A percentile compares a stretch with the other conserved stretches of the same genome.
Conservation (phyloP, 2,113 vertebrate species). For the Bagarius yarrelli region DNA sequence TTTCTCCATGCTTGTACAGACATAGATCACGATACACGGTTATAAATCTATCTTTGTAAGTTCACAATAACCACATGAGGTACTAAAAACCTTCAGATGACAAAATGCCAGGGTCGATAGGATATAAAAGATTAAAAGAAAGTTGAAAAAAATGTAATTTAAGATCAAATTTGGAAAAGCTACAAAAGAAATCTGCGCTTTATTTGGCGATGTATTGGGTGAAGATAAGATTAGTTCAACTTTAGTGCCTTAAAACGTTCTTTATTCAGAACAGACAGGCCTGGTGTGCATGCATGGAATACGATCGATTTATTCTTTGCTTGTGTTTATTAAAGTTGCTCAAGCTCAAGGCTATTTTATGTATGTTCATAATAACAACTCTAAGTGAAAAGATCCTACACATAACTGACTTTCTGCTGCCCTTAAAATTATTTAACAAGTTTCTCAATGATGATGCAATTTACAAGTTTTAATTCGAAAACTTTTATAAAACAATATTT, state of each 20-base stretch:
- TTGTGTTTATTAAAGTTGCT: not conserved
- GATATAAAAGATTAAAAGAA: not conserved
- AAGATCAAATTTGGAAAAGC: not conserved
- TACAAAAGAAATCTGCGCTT: not conserved
- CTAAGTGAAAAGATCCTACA: not conserved
- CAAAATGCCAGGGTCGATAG: not conserved
- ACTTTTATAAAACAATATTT: not conserved
- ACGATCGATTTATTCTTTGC: not conserved
- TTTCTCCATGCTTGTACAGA: not conserved
- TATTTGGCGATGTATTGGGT: not conserved
- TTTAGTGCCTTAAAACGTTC: not conserved
- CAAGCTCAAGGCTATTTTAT: not conserved
- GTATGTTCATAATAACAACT: not conserved
- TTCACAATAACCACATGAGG: not conserved
- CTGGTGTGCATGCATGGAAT: not conserved
- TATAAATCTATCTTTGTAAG: not conserved
- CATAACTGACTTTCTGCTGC: not conserved
- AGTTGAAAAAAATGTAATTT: not conserved
- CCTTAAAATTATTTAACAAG: not conserved
- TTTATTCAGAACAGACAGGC: not conserved
- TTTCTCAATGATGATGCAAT: not conserved
- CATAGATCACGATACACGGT: not conserved
- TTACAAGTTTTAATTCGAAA: not conserved
- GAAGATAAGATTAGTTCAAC: not conserved
- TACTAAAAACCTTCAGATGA: not conserved